Conservation (phyloP, 2,888 invertebrate genomes). For the Scrobipalpa atriplicella region DNA sequence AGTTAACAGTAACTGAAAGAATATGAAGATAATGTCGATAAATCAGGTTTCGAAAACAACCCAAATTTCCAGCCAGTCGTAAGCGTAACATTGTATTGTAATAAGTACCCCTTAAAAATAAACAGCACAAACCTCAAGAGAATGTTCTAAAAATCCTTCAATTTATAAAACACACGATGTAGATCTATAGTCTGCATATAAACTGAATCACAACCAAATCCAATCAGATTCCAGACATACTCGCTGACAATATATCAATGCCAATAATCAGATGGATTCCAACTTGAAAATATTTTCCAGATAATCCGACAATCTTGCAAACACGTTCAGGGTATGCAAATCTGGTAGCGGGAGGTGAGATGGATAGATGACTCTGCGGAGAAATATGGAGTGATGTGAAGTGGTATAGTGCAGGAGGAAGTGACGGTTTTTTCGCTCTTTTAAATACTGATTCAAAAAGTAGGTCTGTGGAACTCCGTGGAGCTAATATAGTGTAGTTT, state of each 20-base stretch:
- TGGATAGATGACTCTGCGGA: constrained; percentile 11
- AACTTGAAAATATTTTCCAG: neutral
- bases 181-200: neutral
- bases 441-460: too few relatives aligned
- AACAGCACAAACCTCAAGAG: too few relatives aligned
- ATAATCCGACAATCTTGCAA: neutral
- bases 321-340: constrained; percentile 2
- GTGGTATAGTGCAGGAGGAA: neutral
- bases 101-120: too few relatives aligned
- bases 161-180: neutral
- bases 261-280: constrained; percentile 1
- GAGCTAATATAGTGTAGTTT: too few relatives aligned
- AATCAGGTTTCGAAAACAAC: too few relatives aligned
- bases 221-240: constrained; percentile 9
- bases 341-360: constrained; percentile 7
- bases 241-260: neutral
- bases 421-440: too few relatives aligned
- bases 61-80: too few relatives aligned
- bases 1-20: too few relatives aligned
- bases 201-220: neutral
- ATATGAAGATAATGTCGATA: too few relatives aligned
- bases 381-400: neutral
- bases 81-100: too few relatives aligned
- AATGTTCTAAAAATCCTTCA: too few relatives aligned
- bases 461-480: too few relatives aligned